Evolutionary conservation across 2,113 vertebrate species (phyloP), one percentile per base, ranked within the genome.

Genomic region (Periophthalmus modestus): DNA sequence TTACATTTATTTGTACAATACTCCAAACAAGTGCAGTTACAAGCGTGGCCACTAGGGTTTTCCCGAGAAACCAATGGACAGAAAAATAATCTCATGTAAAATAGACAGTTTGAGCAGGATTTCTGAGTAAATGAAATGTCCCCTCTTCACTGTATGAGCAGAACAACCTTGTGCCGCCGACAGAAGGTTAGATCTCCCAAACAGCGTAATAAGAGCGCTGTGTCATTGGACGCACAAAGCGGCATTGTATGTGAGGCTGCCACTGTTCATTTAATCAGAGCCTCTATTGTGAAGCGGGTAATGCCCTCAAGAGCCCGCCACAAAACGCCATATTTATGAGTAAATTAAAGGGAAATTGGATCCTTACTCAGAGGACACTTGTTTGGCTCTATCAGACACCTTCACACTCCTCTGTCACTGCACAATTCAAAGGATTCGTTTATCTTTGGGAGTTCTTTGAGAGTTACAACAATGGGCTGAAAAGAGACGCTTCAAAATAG

Each of bases 231-330:
- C 67, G 77, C 83, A 84, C 73, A 84, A 78, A 80, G 68, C 47
- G 21, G 52, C 24, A 81, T 80, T 87, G 75, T 81, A 78, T 78
- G 74, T 62, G 58, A 81, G 68, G 62, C 70, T 82, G 71, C 70
- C 86, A 85, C 77, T 77, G 83, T 74, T 81, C 82, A 83, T 86
- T 85, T 82, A 76, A 84, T 86, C 76, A 82, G 75, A 46, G 73
- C 68, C 77, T 74, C 75, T 83, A 69, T 82, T 89, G 78, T 86
- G 77, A 76, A 77, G 73, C 61, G 76, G 71, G 68, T 77, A 71
- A 83, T 81, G 71, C 73, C 67, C 80, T 81, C 50, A 58, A 82
- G 80, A 77, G 69, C 67, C 65, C 36, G 69, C 68, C 58, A 83
- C 71, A 81, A 81, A 83, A 65, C 74, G 67, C 75, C 58, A 85